Evolutionary conservation across 2,797 vertebrate species (phyloP).

Genomic region (Hirundo rustica): DNA sequence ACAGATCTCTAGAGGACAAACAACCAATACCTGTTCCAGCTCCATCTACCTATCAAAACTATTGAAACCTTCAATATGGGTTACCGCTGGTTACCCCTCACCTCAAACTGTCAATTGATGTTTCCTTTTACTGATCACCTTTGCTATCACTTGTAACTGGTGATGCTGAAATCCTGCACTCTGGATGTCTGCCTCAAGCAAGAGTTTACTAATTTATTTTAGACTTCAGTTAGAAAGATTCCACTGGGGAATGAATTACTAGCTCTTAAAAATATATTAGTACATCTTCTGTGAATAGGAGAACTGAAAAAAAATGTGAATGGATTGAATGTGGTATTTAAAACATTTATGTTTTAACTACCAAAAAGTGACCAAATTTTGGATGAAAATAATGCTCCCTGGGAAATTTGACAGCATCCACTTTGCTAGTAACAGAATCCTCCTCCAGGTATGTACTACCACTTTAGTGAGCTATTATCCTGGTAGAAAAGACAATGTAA

Average conservation of each 20-base stretch:
- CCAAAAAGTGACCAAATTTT: neutral
- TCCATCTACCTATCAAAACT: neutral
- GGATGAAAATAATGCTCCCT: neutral
- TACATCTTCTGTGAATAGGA: neutral
- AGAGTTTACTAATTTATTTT: slow-evolving; percentile 4
- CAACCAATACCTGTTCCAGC: neutral
- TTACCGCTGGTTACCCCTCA: neutral
- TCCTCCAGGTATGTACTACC: neutral
- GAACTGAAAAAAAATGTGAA: neutral
- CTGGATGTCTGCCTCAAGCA: neutral
- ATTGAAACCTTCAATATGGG: neutral
- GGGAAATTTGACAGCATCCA: neutral
- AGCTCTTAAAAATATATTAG: neutral
- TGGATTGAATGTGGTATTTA: neutral
- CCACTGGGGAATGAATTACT: neutral
- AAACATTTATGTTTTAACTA: neutral
- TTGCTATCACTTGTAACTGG: neutral
- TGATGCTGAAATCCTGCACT: neutral
- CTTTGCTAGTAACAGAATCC: neutral
- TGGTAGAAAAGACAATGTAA: neutral
- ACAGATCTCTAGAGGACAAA: neutral
- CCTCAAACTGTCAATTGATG: neutral
- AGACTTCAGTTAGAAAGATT: neutral
- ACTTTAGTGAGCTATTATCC: neutral
- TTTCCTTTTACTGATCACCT: neutral